Conservation (phyloP, 1,140 invertebrate species). For the Sminthurides bifidus region DNA sequence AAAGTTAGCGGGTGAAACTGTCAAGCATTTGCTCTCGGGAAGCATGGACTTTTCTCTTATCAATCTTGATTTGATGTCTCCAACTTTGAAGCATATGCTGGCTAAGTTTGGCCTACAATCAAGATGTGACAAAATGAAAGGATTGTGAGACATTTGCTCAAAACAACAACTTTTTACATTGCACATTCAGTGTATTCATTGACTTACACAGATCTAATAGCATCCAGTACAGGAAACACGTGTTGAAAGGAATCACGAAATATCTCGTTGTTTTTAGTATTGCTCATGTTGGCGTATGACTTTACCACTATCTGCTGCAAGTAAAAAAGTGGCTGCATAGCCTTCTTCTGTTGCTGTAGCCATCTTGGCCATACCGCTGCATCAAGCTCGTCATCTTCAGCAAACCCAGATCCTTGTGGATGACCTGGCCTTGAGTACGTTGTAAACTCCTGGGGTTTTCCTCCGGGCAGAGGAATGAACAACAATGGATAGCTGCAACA, state of each 20-base stretch:
- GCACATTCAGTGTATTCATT: background rate
- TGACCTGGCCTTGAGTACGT: slow-evolving; percentile 28
- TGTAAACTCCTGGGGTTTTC: slow-evolving; percentile 53
- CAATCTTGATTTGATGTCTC: slow-evolving; percentile 53
- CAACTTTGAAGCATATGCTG: slow-evolving; percentile 63
- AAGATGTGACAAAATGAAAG: slow-evolving; percentile 1
- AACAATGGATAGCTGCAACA: slow-evolving; percentile 60
- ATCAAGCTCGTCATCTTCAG: slow-evolving; percentile 35
- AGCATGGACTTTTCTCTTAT: slow-evolving; percentile 49
- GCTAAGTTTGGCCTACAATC: background rate
- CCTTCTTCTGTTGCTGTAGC: slow-evolving; percentile 37
- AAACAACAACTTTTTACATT: background rate
- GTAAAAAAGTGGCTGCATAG: slow-evolving; percentile 50
- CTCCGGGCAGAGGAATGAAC: slow-evolving; percentile 69
- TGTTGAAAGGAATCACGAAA: slow-evolving; percentile 1
- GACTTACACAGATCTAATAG: background rate
- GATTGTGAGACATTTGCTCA: background rate
- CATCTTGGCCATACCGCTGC: slow-evolving; percentile 36
- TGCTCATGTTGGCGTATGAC: slow-evolving; percentile 31
- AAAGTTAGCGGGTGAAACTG: slow-evolving; percentile 86
- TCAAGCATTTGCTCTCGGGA: slow-evolving; percentile 80
- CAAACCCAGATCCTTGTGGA: slow-evolving; percentile 33
- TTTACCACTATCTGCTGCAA: slow-evolving; percentile 61
- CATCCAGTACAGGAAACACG: background rate
- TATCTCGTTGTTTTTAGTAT: background rate